Evolutionary conservation across 2,888 invertebrate species (phyloP).

Genomic region (Pherbina coryleti): DNA sequence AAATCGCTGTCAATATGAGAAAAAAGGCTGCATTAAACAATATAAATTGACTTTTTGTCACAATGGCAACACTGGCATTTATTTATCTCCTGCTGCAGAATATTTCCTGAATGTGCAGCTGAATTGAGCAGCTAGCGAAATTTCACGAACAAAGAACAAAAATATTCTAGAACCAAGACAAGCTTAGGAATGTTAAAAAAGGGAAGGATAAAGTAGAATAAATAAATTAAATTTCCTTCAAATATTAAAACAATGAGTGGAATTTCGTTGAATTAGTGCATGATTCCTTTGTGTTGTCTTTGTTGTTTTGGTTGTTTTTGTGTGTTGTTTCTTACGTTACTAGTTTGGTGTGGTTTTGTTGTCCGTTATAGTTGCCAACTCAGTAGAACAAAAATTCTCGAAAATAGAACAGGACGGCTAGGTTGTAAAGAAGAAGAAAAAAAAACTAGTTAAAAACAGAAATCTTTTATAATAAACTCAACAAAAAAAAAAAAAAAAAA

Average conservation of each 20-base stretch:
- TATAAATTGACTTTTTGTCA: constrained; percentile 34
- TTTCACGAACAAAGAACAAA: background rate
- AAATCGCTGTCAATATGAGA: constrained; percentile 20
- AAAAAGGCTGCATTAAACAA: background rate
- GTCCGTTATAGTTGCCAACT: background rate
- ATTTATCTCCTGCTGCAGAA: background rate
- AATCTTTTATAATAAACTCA: too few relatives aligned
- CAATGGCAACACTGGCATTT: constrained; percentile 23
- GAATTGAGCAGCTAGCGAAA: background rate
- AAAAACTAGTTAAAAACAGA: too few relatives aligned
- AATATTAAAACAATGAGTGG: background rate
- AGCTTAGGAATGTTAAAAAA: background rate
- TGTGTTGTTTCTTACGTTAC: background rate
- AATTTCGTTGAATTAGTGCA: background rate
- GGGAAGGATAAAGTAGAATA: background rate
- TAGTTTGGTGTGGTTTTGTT: background rate
- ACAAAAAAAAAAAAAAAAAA: too few relatives aligned
- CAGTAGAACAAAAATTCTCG: background rate
- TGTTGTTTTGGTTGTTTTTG: background rate
- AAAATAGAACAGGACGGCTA: background rate
- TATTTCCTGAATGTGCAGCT: background rate
- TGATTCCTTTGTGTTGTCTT: background rate
- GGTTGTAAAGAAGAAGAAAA: background rate
- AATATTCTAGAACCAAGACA: background rate
- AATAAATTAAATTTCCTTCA: background rate